A percentile compares a stretch with the other conserved stretches of the same genome.
These are phyloP conservation scores for Xestobium rufovillosum DNA, from an alignment of 2,888 invertebrate genomes.

Conservation along the genomic window DNA sequence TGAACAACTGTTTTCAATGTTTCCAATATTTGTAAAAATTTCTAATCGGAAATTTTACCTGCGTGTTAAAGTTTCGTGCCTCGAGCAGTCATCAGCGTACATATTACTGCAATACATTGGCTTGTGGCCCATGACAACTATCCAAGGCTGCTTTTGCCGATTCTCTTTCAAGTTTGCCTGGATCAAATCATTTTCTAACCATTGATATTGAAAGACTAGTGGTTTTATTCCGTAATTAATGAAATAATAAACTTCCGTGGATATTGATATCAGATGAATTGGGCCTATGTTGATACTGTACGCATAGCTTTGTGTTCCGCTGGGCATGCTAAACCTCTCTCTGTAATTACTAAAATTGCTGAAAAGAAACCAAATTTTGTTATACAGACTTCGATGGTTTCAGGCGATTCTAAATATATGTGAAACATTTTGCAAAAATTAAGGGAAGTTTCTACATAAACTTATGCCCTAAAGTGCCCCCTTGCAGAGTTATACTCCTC, in stretches of 20 bases:
- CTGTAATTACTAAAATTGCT: conserved; percentile 89
- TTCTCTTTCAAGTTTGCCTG: conserved; percentile 61
- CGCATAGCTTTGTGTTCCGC: conserved; percentile 56
- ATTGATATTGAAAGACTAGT: conserved; percentile 64
- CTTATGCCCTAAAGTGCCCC: no score
- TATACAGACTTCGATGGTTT: neutral
- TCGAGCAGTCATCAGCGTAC: conserved; percentile 73
- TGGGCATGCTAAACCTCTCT: conserved; percentile 81
- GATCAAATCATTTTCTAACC: conserved; percentile 68
- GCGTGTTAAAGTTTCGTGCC: conserved; percentile 56
- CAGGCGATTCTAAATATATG: no score
- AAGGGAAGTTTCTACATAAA: no score
- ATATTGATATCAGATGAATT: conserved; percentile 78
- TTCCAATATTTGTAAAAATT: no score
- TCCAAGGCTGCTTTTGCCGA: conserved; percentile 65
- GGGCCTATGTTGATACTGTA: conserved; percentile 80
- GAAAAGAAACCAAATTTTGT: conserved; percentile 25
- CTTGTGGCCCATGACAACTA: conserved; percentile 74
- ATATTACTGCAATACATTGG: conserved; percentile 89
- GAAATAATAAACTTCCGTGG: conserved; percentile 87
- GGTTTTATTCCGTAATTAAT: conserved; percentile 70
- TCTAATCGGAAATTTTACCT: no score
- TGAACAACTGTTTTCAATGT: no score
- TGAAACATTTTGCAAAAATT: no score
- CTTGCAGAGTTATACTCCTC: no score